These are phyloP conservation scores for Trichosurus vulpecula DNA, from an alignment of 2,797 vertebrate genomes.

Conservation along the genomic window DNA sequence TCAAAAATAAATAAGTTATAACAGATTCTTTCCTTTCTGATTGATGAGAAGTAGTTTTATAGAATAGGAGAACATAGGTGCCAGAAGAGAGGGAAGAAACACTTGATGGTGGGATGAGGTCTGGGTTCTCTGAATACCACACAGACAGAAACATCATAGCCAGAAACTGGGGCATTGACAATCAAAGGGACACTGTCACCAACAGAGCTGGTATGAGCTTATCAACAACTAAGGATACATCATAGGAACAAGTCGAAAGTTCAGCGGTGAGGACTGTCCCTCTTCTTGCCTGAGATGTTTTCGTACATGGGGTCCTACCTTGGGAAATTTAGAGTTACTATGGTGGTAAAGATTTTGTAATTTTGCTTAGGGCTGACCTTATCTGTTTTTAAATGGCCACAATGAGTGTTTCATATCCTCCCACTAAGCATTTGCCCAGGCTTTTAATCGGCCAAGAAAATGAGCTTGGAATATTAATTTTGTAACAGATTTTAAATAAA, in stretches of 20 bases:
- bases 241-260: neutral
- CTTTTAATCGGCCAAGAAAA: neutral
- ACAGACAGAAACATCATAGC: neutral
- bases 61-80: neutral
- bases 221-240: neutral
- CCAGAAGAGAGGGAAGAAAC: neutral
- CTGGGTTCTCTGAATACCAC: neutral
- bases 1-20: neutral
- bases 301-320: neutral
- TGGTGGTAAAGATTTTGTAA: neutral
- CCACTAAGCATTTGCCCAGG: neutral
- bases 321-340: neutral
- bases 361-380: neutral
- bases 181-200: neutral
- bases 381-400: neutral
- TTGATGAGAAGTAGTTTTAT: neutral
- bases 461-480: neutral
- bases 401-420: neutral
- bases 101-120: neutral
- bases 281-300: neutral
- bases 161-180: neutral
- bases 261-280: too few species aligned
- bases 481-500: neutral
- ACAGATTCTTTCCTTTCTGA: neutral
- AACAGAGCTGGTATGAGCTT: neutral